phyloP scores from a whole-genome alignment of 92 coral and sea anemone genomes.

The Porites evermanni region DNA sequence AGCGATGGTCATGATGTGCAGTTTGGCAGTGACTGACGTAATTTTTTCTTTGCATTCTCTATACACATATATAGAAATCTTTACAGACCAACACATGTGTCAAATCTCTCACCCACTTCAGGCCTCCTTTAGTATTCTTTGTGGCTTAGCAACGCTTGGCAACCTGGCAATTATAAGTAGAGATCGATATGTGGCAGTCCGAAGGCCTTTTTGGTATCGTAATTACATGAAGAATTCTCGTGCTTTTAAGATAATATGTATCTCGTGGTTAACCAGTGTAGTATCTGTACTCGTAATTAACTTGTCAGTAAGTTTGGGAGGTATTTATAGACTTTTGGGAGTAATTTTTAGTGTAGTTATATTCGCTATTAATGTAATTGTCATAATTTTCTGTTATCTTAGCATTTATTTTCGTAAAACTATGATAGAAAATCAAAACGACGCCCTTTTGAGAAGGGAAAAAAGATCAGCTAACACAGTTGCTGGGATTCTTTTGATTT shows the following conservation, averaged over 20 bases:
- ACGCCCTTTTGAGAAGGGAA: not conserved
- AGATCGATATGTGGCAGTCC: slow-evolving; percentile 4
- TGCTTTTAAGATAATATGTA: slow-evolving; percentile 1
- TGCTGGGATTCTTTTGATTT: not conserved
- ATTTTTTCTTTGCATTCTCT: not conserved
- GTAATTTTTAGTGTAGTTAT: not conserved
- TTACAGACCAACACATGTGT: slow-evolving; percentile 1
- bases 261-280: not conserved
- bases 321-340: not conserved
- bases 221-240: slow-evolving; percentile 1
- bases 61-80: not conserved
- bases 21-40: not conserved
- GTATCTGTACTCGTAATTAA: not conserved
- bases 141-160: not conserved
- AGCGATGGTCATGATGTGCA: not conserved
- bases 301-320: not conserved
- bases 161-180: slow-evolving; percentile 3
- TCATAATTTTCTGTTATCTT: not conserved
- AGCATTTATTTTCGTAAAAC: not conserved
- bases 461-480: not conserved
- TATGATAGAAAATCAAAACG: not conserved
- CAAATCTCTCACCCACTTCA: not conserved
- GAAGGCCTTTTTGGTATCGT: slow-evolving; percentile 4
- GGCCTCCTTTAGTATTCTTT: not conserved
- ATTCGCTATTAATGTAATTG: not conserved